These are phyloP conservation scores for Monoplex corrugatus DNA, from an alignment of 2,888 invertebrate genomes.

Conservation along the genomic window DNA sequence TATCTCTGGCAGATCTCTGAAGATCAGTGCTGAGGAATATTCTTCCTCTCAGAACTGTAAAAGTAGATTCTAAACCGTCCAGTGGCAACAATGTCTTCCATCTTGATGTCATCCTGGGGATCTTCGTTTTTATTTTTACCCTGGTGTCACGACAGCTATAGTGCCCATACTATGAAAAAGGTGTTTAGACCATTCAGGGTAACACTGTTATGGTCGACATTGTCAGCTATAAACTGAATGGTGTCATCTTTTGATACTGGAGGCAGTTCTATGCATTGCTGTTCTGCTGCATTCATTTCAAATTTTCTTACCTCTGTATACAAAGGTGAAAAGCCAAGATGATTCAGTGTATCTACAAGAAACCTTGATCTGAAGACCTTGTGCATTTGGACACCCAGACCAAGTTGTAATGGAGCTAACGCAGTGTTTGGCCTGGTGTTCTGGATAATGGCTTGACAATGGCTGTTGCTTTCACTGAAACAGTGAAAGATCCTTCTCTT, in stretches of 20 bases:
- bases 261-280: not conserved
- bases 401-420: not conserved
- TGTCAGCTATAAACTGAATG: not conserved
- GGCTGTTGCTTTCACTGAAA: not conserved
- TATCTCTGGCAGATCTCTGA: not conserved
- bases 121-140: not conserved
- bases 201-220: not conserved
- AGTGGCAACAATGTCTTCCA: not conserved
- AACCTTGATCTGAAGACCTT: not conserved
- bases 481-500: not conserved
- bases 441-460: no score
- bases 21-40: not conserved
- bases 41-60: no score
- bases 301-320: not conserved
- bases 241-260: not conserved
- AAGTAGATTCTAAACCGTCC: no score
- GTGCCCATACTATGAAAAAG: conserved; percentile 12
- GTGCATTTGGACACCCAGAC: not conserved
- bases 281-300: not conserved
- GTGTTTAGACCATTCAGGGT: not conserved
- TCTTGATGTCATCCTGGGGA: not conserved
- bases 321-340: not conserved
- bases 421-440: no score
- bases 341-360: not conserved
- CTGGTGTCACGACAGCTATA: not conserved